Percentiles rank a stretch among this genome's conserved stretches.
Evolutionary conservation across 2,888 invertebrate genomes (phyloP).

Genomic region (Eupithecia subumbrata): DNA sequence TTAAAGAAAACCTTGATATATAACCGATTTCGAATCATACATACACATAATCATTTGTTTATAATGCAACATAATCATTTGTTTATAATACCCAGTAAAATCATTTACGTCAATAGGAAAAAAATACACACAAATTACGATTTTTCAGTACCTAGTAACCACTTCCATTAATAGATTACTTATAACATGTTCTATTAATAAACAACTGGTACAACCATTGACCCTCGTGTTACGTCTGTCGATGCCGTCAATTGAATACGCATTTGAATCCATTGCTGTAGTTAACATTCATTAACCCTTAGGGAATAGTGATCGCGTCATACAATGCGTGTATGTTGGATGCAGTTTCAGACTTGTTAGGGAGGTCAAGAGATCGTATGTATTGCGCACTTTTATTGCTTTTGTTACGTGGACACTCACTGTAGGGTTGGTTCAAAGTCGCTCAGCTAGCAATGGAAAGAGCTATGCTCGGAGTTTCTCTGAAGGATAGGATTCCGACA

Average conservation of each 20-base stretch:
- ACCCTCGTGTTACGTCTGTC: constrained; percentile 17
- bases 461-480: no score
- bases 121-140: neutral
- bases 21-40: no score
- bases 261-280: constrained; percentile 31
- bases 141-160: neutral
- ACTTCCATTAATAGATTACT: constrained; percentile 5
- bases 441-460: no score
- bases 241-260: constrained; percentile 29
- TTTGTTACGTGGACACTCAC: neutral
- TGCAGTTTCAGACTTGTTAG: neutral
- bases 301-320: neutral
- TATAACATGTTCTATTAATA: constrained; percentile 19
- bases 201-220: constrained; percentile 16
- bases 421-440: no score
- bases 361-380: neutral
- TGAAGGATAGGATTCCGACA: no score
- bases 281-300: constrained; percentile 29
- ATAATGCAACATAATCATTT: no score
- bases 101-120: neutral
- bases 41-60: no score
- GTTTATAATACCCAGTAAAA: neutral
- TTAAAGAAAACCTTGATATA: no score
- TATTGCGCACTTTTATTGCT: neutral
- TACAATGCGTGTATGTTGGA: neutral